These are phyloP conservation scores for Lytechinus pictus DNA, from an alignment of 35 echinoderm and acorn worm genomes.

Conservation along the genomic window DNA sequence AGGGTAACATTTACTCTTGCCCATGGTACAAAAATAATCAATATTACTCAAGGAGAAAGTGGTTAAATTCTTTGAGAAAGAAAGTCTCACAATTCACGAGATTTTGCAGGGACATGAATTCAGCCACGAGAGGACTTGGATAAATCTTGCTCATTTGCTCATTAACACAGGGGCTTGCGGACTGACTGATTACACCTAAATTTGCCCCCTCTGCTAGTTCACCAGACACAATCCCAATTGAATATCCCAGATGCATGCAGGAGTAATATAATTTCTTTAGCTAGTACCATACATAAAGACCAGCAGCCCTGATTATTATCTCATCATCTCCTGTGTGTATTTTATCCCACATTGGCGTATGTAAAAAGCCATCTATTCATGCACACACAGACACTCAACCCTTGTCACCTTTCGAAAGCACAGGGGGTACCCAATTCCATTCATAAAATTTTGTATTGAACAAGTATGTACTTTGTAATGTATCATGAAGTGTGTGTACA, in stretches of 20 bases:
- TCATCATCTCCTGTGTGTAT: conserved; percentile 1
- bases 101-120: too few species aligned
- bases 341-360: not conserved
- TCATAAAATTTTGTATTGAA: conserved; percentile 5
- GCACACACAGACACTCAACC: not conserved
- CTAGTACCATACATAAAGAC: not conserved
- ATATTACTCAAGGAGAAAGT: too few species aligned
- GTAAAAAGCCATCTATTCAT: not conserved
- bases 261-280: not conserved
- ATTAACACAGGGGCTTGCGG: too few species aligned
- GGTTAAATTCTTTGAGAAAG: too few species aligned
- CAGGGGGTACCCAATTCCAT: not conserved
- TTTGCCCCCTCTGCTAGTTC: too few species aligned
- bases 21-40: too few species aligned
- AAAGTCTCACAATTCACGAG: too few species aligned
- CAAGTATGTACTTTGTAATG: not conserved
- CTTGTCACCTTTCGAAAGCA: not conserved
- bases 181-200: too few species aligned
- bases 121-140: too few species aligned
- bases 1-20: too few species aligned
- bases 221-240: too few species aligned
- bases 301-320: not conserved
- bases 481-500: not conserved
- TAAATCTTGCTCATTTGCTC: too few species aligned
- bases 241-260: not conserved